Evolutionary conservation across 1,140 invertebrate species (phyloP).

Genomic region (Papilio xuthus): DNA sequence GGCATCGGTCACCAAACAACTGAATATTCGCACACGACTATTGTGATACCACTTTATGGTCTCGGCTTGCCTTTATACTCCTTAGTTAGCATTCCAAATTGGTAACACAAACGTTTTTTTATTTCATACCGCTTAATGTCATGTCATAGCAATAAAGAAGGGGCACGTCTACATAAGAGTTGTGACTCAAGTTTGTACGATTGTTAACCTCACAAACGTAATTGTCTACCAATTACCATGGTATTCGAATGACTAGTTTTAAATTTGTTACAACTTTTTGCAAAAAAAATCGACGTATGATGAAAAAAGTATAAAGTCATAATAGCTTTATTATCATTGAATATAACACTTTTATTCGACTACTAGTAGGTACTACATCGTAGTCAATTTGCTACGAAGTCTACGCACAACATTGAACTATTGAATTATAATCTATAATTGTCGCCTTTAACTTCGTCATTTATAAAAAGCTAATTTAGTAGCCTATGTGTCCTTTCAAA

Average conservation of each 20-base stretch:
- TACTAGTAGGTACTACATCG: neutral
- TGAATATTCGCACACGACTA: constrained; percentile 77
- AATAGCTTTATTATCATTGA: neutral
- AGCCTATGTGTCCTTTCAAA: too few relatives aligned
- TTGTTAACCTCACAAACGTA: constrained; percentile 56
- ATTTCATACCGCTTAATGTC: constrained; percentile 73
- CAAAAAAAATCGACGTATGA: neutral
- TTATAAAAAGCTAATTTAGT: too few relatives aligned
- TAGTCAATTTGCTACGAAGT: constrained; percentile 11
- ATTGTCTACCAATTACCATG: constrained; percentile 36
- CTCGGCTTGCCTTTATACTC: constrained; percentile 71
- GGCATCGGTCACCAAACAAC: constrained; percentile 71
- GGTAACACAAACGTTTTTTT: constrained; percentile 69
- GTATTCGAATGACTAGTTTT: constrained; percentile 3
- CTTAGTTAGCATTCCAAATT: constrained; percentile 78
- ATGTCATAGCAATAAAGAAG: constrained; percentile 70
- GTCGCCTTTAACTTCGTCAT: too few relatives aligned
- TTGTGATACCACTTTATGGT: constrained; percentile 78
- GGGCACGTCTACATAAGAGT: constrained; percentile 56
- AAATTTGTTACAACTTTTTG: neutral
- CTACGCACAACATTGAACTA: neutral
- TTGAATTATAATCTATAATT: neutral
- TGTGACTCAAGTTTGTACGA: constrained; percentile 63
- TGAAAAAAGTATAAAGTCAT: neutral
- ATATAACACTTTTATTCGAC: neutral